Conservation (phyloP, 2,888 invertebrate species). For the Dendrolimus houi region DNA sequence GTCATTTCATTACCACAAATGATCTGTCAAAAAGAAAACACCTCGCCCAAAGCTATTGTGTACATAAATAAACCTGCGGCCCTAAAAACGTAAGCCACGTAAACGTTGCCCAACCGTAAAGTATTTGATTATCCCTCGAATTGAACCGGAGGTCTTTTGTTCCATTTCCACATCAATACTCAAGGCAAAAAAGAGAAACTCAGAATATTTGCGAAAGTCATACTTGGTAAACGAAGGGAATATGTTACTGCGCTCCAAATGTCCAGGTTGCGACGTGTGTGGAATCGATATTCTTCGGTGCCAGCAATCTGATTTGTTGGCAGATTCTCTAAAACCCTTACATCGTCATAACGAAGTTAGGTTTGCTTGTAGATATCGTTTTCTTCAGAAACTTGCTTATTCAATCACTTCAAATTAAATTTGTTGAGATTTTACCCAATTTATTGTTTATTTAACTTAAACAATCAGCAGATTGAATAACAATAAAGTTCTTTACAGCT, state of each 20-base stretch:
- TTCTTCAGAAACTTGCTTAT: not conserved
- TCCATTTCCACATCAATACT: slow-evolving; percentile 44
- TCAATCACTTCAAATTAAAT: no score
- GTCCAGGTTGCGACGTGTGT: not conserved
- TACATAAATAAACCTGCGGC: slow-evolving; percentile 33
- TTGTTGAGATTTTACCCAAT: no score
- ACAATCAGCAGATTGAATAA: no score
- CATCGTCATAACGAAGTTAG: not conserved
- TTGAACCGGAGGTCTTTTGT: slow-evolving; percentile 41
- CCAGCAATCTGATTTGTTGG: not conserved
- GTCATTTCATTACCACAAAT: slow-evolving; percentile 36
- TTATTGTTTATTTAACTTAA: no score
- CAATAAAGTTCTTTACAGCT: no score
- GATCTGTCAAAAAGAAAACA: slow-evolving; percentile 33
- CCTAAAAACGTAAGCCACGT: slow-evolving; percentile 29
- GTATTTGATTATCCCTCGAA: slow-evolving; percentile 58
- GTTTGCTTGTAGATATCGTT: not conserved
- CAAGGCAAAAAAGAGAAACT: slow-evolving; percentile 29
- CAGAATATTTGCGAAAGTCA: slow-evolving; percentile 35
- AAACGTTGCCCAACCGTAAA: slow-evolving; percentile 43
- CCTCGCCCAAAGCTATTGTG: slow-evolving; percentile 29
- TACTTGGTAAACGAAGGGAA: slow-evolving; percentile 28
- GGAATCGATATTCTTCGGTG: not conserved
- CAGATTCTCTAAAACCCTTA: not conserved
- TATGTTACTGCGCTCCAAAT: slow-evolving; percentile 9